These are phyloP conservation scores for Leptinotarsa texana DNA, from an alignment of 1,140 invertebrate species.

Conservation along the genomic window DNA sequence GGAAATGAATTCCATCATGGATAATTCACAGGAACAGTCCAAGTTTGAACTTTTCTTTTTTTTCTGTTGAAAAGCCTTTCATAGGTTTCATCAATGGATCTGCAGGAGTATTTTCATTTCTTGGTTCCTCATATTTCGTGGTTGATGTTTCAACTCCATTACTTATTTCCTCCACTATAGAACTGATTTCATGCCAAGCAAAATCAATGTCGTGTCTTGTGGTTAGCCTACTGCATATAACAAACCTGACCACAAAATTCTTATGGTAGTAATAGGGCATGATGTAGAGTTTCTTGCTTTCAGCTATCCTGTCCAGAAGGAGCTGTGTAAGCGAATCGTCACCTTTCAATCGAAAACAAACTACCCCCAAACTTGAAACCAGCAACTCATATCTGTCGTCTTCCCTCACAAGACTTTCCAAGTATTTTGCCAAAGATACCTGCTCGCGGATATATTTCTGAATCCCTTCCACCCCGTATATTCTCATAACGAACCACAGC, in stretches of 20 bases:
- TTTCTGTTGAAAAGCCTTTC: neutral
- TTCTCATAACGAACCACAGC: slow-evolving; percentile 89
- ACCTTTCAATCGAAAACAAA: slow-evolving; percentile 85
- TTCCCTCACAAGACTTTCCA: slow-evolving; percentile 69
- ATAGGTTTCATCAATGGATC: neutral
- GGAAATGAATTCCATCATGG: too few species aligned
- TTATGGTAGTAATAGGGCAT: slow-evolving; percentile 73
- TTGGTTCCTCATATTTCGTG: neutral
- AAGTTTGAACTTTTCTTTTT: slow-evolving; percentile 10
- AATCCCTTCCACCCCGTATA: slow-evolving; percentile 80
- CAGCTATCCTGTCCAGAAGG: slow-evolving; percentile 76
- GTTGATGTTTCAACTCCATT: neutral
- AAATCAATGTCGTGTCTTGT: slow-evolving; percentile 73
- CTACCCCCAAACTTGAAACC: slow-evolving; percentile 70
- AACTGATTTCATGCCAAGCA: slow-evolving; percentile 79
- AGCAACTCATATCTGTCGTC: slow-evolving; percentile 80
- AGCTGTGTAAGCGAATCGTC: slow-evolving; percentile 73
- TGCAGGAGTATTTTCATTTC: neutral
- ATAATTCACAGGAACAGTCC: slow-evolving; percentile 10
- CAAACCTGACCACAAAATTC: slow-evolving; percentile 79
- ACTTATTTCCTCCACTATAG: slow-evolving; percentile 42
- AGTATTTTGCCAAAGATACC: slow-evolving; percentile 74
- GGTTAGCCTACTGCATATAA: slow-evolving; percentile 76
- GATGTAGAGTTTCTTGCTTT: slow-evolving; percentile 81
- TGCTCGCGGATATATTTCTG: slow-evolving; percentile 78